phyloP scores from a whole-genome alignment of 2,797 vertebrate genomes.

The Tauraco hartlaubi region DNA sequence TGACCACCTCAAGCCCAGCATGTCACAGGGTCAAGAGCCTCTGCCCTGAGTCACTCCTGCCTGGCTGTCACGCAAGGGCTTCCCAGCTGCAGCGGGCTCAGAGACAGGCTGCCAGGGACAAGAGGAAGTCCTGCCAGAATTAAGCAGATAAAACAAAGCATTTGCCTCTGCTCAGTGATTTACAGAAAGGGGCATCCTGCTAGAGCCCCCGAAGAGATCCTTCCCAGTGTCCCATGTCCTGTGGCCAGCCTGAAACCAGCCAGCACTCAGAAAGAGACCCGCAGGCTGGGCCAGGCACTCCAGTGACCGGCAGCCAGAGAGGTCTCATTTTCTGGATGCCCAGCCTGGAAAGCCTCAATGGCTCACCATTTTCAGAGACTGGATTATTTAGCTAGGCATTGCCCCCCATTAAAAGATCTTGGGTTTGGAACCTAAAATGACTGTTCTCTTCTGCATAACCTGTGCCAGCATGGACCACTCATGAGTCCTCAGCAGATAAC shows the following conservation, averaged over 20 bases:
- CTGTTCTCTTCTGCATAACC: background rate
- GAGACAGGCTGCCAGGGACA: background rate
- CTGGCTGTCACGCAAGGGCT: background rate
- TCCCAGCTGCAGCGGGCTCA: background rate
- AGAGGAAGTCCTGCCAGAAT: background rate
- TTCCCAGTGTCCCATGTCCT: background rate
- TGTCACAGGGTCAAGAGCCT: background rate
- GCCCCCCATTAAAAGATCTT: background rate
- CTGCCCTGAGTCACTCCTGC: background rate
- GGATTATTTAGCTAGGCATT: background rate
- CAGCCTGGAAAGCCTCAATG: background rate
- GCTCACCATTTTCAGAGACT: background rate
- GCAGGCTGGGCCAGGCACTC: background rate
- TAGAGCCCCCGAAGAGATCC: background rate
- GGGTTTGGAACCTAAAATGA: background rate
- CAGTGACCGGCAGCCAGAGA: background rate
- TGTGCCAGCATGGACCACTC: background rate
- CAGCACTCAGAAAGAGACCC: background rate
- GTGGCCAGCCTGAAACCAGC: background rate
- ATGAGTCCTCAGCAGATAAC: fast-evolving
- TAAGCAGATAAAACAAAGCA: background rate
- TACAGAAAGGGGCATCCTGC: background rate
- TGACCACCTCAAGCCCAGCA: background rate
- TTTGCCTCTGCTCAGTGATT: background rate
- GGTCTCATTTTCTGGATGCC: background rate